These are phyloP conservation scores for Anthophora plumipes DNA, from an alignment of 2,888 invertebrate genomes.

Conservation along the genomic window DNA sequence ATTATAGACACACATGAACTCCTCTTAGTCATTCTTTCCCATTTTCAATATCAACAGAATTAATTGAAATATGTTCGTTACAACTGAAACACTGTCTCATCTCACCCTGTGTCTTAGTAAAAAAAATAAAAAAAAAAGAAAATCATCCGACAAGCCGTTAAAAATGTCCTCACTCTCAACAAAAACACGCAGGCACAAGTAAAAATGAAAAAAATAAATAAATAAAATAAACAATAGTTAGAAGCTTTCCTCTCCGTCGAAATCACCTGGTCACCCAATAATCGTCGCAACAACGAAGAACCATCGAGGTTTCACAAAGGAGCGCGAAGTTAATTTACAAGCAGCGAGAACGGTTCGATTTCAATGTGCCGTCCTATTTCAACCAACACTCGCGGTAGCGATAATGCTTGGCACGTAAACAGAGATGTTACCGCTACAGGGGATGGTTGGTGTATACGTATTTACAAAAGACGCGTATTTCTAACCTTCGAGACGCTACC, in stretches of 20 bases:
- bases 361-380: constrained; percentile 28
- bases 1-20: no score
- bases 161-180: no score
- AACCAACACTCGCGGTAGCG: neutral
- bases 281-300: neutral
- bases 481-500: constrained; percentile 66
- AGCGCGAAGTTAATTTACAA: neutral
- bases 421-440: neutral
- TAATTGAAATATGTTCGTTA: no score
- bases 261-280: neutral
- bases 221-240: no score
- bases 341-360: constrained; percentile 24
- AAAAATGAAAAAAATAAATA: no score
- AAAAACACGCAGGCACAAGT: no score
- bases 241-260: neutral
- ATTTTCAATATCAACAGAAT: no score
- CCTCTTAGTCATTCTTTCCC: no score
- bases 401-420: constrained; percentile 39
- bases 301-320: neutral
- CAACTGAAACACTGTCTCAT: no score
- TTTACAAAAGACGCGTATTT: constrained; percentile 61
- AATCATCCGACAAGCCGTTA: no score
- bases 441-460: neutral
- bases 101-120: no score
- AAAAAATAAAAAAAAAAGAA: no score